Percentiles rank a stretch among this genome's conserved stretches.
Evolutionary conservation across 2,888 invertebrate genomes (phyloP).

Genomic region (Lacanobia wlatinum): DNA sequence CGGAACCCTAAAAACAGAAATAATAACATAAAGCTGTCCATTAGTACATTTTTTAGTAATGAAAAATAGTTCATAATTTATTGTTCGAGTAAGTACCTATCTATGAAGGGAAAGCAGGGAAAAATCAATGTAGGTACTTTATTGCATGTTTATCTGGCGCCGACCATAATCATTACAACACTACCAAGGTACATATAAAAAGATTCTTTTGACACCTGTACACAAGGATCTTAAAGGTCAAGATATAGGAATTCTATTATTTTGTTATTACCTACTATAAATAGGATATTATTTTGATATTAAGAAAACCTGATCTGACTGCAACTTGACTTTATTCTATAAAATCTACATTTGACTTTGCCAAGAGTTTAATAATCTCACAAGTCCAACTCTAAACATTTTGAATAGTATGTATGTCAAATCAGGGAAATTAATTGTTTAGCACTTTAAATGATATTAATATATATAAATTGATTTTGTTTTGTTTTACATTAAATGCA

Average conservation of each 20-base stretch:
- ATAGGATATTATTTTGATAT: constrained; percentile 1
- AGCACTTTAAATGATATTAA: not conserved
- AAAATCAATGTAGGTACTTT: too few relatives aligned
- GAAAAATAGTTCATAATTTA: too few relatives aligned
- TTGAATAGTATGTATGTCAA: not conserved
- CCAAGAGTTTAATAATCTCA: not conserved
- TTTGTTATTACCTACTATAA: not conserved
- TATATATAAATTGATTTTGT: too few relatives aligned
- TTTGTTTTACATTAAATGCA: not conserved
- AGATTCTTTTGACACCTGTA: not conserved
- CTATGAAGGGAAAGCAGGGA: too few relatives aligned
- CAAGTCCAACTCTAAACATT: not conserved
- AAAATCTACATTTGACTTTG: not conserved
- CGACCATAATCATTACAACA: too few relatives aligned
- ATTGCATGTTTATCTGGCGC: too few relatives aligned
- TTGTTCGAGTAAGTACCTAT: too few relatives aligned
- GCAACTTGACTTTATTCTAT: not conserved
- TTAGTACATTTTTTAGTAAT: too few relatives aligned
- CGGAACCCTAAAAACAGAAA: too few relatives aligned
- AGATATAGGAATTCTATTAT: not conserved
- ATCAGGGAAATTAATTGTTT: not conserved
- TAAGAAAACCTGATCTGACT: not conserved
- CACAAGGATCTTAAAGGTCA: constrained; percentile 18
- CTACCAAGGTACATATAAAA: not conserved
- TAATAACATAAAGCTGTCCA: too few relatives aligned